Conservation (phyloP, 2,113 vertebrate genomes). For the Hippocampus abdominalis region DNA sequence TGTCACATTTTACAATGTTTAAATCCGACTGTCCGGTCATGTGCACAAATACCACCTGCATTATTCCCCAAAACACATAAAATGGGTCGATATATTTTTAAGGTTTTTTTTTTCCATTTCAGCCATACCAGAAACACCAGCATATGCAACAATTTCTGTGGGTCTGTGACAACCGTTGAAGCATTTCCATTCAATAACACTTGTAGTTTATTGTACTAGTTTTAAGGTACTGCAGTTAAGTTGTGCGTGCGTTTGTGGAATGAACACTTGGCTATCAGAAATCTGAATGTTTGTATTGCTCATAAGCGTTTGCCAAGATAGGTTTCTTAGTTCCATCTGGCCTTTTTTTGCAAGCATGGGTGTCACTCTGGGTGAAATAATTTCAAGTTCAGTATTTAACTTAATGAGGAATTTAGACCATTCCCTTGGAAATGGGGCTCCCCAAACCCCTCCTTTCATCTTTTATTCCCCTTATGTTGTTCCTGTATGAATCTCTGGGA, state of each 20-base stretch:
- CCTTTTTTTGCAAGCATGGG: neutral
- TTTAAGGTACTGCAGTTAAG: neutral
- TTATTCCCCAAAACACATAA: neutral
- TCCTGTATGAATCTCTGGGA: constrained; percentile 25
- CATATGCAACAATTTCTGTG: too few relatives aligned
- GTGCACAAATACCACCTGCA: too few relatives aligned
- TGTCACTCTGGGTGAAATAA: neutral
- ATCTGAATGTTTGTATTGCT: neutral
- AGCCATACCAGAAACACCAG: neutral
- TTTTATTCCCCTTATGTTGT: constrained; percentile 17
- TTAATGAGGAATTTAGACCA: constrained; percentile 34
- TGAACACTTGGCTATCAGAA: neutral
- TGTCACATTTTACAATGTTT: too few relatives aligned
- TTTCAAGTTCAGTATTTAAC: constrained; percentile 5
- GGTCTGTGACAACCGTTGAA: too few relatives aligned
- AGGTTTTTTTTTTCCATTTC: neutral
- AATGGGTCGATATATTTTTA: neutral
- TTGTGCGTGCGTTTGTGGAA: neutral
- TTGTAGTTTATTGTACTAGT: neutral
- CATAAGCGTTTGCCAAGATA: neutral
- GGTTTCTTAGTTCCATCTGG: neutral
- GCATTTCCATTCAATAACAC: too few relatives aligned
- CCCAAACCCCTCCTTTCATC: constrained; percentile 29
- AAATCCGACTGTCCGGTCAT: too few relatives aligned
- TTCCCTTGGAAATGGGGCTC: constrained; percentile 12